Evolutionary conservation across 2,113 vertebrate genomes (phyloP), one percentile per base, ranked within the genome.

Genomic region (Nothobranchius kuhntae): DNA sequence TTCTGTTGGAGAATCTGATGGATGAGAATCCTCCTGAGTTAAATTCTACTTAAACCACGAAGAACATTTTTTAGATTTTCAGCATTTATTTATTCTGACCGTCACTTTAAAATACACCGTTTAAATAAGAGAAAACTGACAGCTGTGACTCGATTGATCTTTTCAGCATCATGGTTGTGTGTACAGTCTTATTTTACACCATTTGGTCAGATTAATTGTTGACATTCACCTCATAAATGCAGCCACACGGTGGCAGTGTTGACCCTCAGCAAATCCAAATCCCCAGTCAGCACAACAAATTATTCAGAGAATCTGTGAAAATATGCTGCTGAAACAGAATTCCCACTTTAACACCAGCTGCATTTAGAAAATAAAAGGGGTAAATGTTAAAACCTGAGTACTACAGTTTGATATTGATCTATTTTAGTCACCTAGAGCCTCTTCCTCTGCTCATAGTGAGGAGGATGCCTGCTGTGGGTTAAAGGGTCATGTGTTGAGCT

Each of bases 191-290:
- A 30, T 30, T 30, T 30, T 30, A 30, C 4, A 30, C 30, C 2
- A 30, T 30, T 30, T 30, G 30, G 30, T 30, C 30, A 30, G 30
- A 30, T 30, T 30, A 30, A 4, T 4, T 30, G 30, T 30, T 30
- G 30, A 30, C 30, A 30, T 30, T 40, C 38, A 40, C 4, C 38
- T 6, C 9, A 4, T 6, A 3, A n/a, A 38, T 55, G 7, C 7
- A 1, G 14, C 82, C 89, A 87, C 85, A 66, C 10, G 85, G 60
- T 74, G 82, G 73, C 67, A 84, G 68, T 81, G 10, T 86, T 80
- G 71, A 59, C n/a, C 13, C 17, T 8, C 30, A 59, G 62, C 38
- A 13, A 63, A 40, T 40, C 38, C 30, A 30, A 3, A 4, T 3
- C 4, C 30, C 30, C 2, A 30, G 30, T 30, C 30, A 3, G 4